phyloP scores from a whole-genome alignment of 2,113 vertebrate genomes.

The Cyprinodon tularosa region DNA sequence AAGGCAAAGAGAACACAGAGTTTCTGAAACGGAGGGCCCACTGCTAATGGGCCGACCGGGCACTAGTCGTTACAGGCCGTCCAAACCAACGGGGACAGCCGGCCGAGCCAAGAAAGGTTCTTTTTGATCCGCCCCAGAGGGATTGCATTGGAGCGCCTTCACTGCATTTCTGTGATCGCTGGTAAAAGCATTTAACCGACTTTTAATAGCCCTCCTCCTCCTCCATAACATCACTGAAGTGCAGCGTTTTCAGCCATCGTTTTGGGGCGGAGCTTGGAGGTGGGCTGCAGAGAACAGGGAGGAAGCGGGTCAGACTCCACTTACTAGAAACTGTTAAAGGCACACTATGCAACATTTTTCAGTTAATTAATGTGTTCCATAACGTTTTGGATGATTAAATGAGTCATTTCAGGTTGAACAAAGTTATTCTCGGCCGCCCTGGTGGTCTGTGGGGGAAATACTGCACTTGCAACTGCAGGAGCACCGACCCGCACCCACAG shows the following conservation, averaged over 20 bases:
- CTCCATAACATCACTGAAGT: conserved; percentile 58
- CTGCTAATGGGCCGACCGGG: conserved; percentile 61
- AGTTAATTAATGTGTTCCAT: no score
- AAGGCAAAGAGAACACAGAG: conserved; percentile 75
- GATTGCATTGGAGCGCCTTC: conserved; percentile 58
- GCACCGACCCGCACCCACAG: no score
- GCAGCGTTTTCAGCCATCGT: conserved; percentile 47
- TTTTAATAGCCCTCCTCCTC: conserved; percentile 64
- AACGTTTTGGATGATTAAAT: no score
- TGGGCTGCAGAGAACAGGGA: conserved; percentile 26
- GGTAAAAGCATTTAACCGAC: conserved; percentile 74
- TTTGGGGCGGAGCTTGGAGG: conserved; percentile 37
- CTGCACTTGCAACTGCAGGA: no score
- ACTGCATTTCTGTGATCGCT: conserved; percentile 67
- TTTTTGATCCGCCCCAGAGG: conserved; percentile 71
- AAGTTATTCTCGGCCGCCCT: no score
- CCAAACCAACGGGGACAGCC: conserved; percentile 68
- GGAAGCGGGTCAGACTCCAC: conserved; percentile 1
- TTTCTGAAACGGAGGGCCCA: conserved; percentile 72
- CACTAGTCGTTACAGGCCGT: conserved; percentile 66
- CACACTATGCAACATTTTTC: no score
- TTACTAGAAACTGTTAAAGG: conserved; percentile 6
- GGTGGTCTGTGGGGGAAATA: no score
- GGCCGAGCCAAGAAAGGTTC: conserved; percentile 47
- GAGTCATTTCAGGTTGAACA: no score